phyloP scores from a whole-genome alignment of 1,140 invertebrate species.

The Drosophila truncata region DNA sequence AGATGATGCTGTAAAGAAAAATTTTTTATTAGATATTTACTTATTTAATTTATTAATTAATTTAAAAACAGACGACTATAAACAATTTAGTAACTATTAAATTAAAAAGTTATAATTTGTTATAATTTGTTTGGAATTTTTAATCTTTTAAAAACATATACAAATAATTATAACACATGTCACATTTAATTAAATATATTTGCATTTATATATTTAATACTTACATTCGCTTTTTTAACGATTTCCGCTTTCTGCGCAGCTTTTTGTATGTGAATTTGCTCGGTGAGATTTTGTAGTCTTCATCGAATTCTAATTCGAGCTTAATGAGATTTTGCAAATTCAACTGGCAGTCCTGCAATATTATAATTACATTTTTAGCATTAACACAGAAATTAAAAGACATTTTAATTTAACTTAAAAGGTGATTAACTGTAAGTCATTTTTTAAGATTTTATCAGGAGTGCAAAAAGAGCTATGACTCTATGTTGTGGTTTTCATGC shows the following conservation, averaged over 20 bases:
- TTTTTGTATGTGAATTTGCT: slow-evolving; percentile 84
- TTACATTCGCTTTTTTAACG: slow-evolving; percentile 73
- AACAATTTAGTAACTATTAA: no score
- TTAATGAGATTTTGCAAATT: slow-evolving; percentile 84
- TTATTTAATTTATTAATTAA: background rate
- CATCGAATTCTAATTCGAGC: slow-evolving; percentile 84
- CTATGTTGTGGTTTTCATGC: background rate
- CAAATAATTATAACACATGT: background rate
- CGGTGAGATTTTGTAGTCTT: slow-evolving; percentile 85
- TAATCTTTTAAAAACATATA: no score
- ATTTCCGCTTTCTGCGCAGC: slow-evolving; percentile 81
- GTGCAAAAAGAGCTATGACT: no score
- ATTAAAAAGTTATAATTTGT: no score
- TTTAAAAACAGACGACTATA: no score
- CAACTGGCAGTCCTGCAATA: slow-evolving; percentile 78
- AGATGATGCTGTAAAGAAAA: slow-evolving; percentile 59
- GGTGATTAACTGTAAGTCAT: background rate
- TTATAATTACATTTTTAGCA: background rate
- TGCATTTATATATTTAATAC: slow-evolving; percentile 6
- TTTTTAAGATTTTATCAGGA: background rate
- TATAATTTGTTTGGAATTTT: no score
- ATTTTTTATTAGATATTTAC: background rate
- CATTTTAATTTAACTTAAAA: background rate
- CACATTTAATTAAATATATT: background rate
- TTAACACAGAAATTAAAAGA: background rate